Percentiles rank a stretch among this genome's conserved stretches.
Conservation (phyloP, 2,888 invertebrate species). For the Hirtodrosophila trivittata region DNA sequence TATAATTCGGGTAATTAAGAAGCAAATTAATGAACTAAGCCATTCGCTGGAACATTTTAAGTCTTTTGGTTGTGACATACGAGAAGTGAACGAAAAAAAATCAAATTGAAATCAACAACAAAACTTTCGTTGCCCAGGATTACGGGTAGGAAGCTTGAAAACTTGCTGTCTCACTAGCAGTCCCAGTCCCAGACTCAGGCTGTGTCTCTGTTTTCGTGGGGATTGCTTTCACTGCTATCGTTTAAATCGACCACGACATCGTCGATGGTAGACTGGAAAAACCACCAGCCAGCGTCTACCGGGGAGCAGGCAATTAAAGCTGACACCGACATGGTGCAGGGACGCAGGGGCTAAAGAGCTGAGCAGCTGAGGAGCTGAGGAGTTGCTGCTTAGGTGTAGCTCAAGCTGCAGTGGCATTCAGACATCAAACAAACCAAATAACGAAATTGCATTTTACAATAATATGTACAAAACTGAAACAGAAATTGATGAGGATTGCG, state of each 20-base stretch:
- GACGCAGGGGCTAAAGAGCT: too few species aligned
- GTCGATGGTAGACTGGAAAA: slow-evolving; percentile 62
- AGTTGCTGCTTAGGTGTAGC: too few species aligned
- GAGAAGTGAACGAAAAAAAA: too few species aligned
- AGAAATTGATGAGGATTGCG: slow-evolving; percentile 34
- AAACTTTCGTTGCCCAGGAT: slow-evolving; percentile 9
- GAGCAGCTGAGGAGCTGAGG: neutral
- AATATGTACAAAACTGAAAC: slow-evolving; percentile 31
- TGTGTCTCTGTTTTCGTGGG: slow-evolving; percentile 13
- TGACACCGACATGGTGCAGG: slow-evolving; percentile 35
- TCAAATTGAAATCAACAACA: neutral
- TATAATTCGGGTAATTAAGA: slow-evolving; percentile 9
- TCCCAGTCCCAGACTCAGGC: neutral
- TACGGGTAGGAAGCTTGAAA: slow-evolving; percentile 24
- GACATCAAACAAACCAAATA: slow-evolving; percentile 59
- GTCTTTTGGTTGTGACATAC: neutral
- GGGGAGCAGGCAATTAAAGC: slow-evolving; percentile 60
- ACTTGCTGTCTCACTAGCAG: neutral
- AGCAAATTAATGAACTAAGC: slow-evolving; percentile 12
- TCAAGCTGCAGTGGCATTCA: neutral
- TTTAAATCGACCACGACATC: slow-evolving; percentile 52
- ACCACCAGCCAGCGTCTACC: slow-evolving; percentile 43
- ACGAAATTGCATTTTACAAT: slow-evolving; percentile 74
- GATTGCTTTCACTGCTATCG: slow-evolving; percentile 70
- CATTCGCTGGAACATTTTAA: slow-evolving; percentile 9